Conservation (phyloP, 2,113 vertebrate species). For the Aptenodytes forsteri region DNA sequence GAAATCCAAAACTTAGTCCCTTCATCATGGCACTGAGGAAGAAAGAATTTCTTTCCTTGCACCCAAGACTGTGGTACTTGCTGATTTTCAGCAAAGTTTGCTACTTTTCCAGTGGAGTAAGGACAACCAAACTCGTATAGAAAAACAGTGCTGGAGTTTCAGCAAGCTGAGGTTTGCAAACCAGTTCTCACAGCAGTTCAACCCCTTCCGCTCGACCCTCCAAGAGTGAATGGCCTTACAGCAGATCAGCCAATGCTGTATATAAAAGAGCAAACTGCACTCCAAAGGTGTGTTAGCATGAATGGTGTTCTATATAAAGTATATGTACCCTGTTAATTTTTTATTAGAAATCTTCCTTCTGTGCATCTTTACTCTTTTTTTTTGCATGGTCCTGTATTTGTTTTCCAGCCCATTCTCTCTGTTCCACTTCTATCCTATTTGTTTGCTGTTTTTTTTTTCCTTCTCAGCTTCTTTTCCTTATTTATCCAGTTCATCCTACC, state of each 20-base stretch:
- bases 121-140: neutral
- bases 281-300: slow-evolving; percentile 1
- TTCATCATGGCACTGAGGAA: neutral
- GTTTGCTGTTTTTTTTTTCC: neutral
- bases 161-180: neutral
- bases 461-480: slow-evolving; percentile 3
- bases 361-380: slow-evolving; percentile 13
- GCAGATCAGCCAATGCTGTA: neutral
- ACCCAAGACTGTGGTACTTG: neutral
- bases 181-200: neutral
- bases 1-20: neutral
- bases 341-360: slow-evolving; percentile 50
- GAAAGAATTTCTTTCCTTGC: neutral
- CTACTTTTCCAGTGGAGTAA: neutral
- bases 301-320: slow-evolving; percentile 49
- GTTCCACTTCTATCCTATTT: slow-evolving; percentile 7
- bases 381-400: slow-evolving; percentile 23
- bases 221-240: neutral
- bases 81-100: neutral
- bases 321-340: slow-evolving; percentile 59
- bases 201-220: neutral
- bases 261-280: slow-evolving; percentile 6
- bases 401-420: slow-evolving; percentile 6
- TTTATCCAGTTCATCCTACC: slow-evolving; percentile 4
- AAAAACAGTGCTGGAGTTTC: neutral